Base-by-base conservation (phyloP, 2,797 vertebrate species). In the Cyprinella venusta region DNA sequence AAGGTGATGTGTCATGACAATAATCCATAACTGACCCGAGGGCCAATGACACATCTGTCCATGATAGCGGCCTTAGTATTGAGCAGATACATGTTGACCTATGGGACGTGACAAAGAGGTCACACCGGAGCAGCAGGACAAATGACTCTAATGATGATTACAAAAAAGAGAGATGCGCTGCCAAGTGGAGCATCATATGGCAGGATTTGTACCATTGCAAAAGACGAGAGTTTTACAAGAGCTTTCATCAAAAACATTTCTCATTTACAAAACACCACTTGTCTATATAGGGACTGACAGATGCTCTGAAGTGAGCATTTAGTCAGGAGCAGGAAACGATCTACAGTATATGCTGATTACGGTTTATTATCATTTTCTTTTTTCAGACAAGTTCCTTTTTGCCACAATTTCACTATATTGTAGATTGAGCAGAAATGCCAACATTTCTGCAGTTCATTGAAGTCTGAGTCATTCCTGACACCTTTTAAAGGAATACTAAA, bases 301-400 rank as follows among this genome's bases (percentile, higher is more conserved):
- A 42, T 70, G 75, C 79, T 71, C 63, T 67, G 69, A 87, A 79
- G 81, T 86, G 76, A 82, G 74, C 67, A 81, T 85, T 81, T 80
- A 81, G 71, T 83, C 61, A 78, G 40, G 59, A 71, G 64, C 8
- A 5, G 30, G 63, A 76, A 69, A 76, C 64, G 18, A 59, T 26
- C 69, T 26, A 33, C 30, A 33, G 30, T 33, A 24, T 50, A 30
- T 76, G 76, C 69, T 81, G 59, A 81, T 81, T 65, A 42, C 0
- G 16, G 38, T 45, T 79, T 68, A 79, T 79, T 71, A 38, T 74
- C 21, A 15, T 36, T 48, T 19, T 45, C 13, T 54, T 48, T 48
- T 19, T 40, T 38, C 19, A 36, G 8, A 38, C 15, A 67, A 12
- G 6, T 45, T 26, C 42, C 15, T 21, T 36, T 81, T 50, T 64